Evolutionary conservation across 2,113 vertebrate genomes (phyloP).

Genomic region (Oostethus manadensis): DNA sequence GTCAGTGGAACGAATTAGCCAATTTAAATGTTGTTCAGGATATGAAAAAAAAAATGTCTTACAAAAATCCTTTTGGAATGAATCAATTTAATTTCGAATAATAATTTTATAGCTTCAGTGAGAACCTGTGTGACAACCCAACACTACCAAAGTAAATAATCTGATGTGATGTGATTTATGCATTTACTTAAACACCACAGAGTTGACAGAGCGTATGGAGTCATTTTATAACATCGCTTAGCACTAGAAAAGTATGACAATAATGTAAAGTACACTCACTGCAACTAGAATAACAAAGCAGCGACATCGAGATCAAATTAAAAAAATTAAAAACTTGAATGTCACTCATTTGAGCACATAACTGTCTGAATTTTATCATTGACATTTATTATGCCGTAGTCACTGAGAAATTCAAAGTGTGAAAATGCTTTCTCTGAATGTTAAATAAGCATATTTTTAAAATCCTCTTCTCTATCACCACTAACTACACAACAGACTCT

Average conservation of each 20-base stretch:
- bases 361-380: not conserved
- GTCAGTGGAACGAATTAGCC: too few relatives aligned
- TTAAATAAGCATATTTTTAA: too few relatives aligned
- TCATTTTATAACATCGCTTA: not conserved
- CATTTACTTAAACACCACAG: not conserved
- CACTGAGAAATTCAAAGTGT: not conserved
- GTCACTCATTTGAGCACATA: not conserved
- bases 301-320: not conserved
- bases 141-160: slow-evolving; percentile 10
- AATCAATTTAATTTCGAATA: too few relatives aligned
- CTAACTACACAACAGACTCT: too few relatives aligned
- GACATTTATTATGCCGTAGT: not conserved
- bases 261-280: not conserved
- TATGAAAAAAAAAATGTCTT: too few relatives aligned
- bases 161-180: slow-evolving; percentile 8
- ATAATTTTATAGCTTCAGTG: too few relatives aligned
- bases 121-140: slow-evolving; percentile 9
- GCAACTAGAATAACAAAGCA: not conserved
- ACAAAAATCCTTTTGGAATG: too few relatives aligned
- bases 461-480: too few relatives aligned
- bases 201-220: not conserved
- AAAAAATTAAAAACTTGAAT: not conserved
- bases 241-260: not conserved
- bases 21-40: too few relatives aligned
- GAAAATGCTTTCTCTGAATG: too few relatives aligned